Percentiles rank a stretch among this genome's conserved stretches.
phyloP scores from a whole-genome alignment of 2,888 invertebrate genomes.

The Agriopis leucophaearia region DNA sequence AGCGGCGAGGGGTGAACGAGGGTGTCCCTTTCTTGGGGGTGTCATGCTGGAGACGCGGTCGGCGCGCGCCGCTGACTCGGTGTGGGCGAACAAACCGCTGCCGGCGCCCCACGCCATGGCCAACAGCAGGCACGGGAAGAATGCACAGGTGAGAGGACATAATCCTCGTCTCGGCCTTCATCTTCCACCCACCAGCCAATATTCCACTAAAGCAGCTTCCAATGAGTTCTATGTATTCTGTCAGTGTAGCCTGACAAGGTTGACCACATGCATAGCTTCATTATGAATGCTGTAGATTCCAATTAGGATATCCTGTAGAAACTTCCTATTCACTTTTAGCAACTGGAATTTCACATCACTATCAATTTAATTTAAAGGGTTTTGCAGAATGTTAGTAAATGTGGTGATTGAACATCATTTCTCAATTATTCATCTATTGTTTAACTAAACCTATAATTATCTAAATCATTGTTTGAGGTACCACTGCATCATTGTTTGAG shows the following conservation, averaged over 20 bases:
- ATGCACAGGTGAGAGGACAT: slow-evolving; percentile 83
- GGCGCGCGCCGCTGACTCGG: slow-evolving; percentile 90
- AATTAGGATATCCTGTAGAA: slow-evolving; percentile 45
- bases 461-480: too few species aligned
- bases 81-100: slow-evolving; percentile 88
- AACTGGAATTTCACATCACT: slow-evolving; percentile 3
- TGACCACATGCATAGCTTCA: slow-evolving; percentile 5
- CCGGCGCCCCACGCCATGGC: slow-evolving; percentile 87
- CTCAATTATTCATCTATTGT: too few species aligned
- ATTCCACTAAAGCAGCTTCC: background rate
- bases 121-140: slow-evolving; percentile 89
- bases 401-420: too few species aligned
- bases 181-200: background rate
- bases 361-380: background rate
- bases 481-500: too few species aligned
- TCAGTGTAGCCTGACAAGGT: background rate
- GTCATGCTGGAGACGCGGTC: slow-evolving; percentile 92
- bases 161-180: slow-evolving; percentile 5
- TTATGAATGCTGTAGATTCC: slow-evolving; percentile 24
- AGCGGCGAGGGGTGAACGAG: slow-evolving; percentile 56
- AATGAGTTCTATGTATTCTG: background rate
- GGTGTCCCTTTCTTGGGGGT: slow-evolving; percentile 69
- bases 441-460: too few species aligned
- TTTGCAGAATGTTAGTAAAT: background rate
- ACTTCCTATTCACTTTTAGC: slow-evolving; percentile 13